Percentiles rank a stretch among this genome's conserved stretches.
Conservation (phyloP, 2,888 invertebrate species). For the Epiblema foenella region DNA sequence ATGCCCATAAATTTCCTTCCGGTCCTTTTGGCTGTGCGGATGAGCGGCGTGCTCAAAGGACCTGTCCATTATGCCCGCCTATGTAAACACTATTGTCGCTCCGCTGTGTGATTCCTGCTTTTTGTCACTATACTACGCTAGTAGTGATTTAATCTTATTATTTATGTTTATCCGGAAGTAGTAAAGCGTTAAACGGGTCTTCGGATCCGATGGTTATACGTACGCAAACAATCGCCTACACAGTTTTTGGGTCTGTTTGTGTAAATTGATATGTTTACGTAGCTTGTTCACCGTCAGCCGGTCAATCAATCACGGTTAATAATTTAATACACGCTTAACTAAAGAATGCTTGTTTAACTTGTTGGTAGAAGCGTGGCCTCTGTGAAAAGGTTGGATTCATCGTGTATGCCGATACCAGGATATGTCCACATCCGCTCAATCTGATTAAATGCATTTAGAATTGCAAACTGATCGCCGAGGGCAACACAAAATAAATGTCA, state of each 20-base stretch:
- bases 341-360: not conserved
- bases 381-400: not conserved
- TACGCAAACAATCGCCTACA: conserved; percentile 29
- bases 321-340: not conserved
- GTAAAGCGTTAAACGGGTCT: conserved; percentile 38
- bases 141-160: conserved; percentile 68
- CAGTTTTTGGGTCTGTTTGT: conserved; percentile 22
- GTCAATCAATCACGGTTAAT: conserved; percentile 11
- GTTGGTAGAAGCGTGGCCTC: not conserved
- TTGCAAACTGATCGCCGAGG: not conserved
- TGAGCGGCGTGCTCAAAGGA: conserved; percentile 72
- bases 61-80: conserved; percentile 65
- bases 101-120: conserved; percentile 69
- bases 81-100: conserved; percentile 73
- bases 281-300: conserved; percentile 10
- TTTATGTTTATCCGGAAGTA: conserved; percentile 63
- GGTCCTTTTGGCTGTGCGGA: conserved; percentile 70
- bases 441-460: not conserved
- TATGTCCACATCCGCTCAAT: no score
- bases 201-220: conserved; percentile 15
- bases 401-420: not conserved
- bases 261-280: conserved; percentile 33
- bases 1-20: conserved; percentile 71
- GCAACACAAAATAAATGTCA: not conserved
- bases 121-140: conserved; percentile 61